Evolutionary conservation across 2,888 invertebrate species (phyloP).

Genomic region (Galeruca laticollis): DNA sequence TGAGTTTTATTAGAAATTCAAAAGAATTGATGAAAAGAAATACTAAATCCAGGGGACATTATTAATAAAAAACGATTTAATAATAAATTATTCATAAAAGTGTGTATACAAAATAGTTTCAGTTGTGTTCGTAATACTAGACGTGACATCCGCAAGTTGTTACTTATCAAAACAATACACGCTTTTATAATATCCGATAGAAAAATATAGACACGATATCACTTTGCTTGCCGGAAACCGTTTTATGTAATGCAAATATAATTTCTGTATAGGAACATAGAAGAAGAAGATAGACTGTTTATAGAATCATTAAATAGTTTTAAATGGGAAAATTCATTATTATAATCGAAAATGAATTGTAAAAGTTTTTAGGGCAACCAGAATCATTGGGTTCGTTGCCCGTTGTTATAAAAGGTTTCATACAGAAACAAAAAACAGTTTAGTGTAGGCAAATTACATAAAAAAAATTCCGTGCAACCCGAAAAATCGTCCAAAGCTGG

Average conservation of each 20-base stretch:
- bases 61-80: background rate
- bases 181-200: background rate
- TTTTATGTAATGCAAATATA: background rate
- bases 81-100: background rate
- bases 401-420: background rate
- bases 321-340: background rate
- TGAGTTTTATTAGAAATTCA: no score
- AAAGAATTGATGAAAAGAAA: no score
- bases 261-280: background rate
- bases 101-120: background rate
- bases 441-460: no score
- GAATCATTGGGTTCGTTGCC: background rate
- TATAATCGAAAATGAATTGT: background rate
- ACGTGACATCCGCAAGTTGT: background rate
- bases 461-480: no score
- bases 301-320: background rate
- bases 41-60: no score
- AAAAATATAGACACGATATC: constrained; percentile 1
- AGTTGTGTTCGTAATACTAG: background rate
- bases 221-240: background rate
- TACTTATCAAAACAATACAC: background rate
- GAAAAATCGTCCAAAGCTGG: no score
- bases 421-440: no score
- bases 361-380: background rate
- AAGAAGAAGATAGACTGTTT: no score